phyloP scores from a whole-genome alignment of 37 sponge, comb jelly and placozoan genomes.

The Eunapius fragilis region DNA sequence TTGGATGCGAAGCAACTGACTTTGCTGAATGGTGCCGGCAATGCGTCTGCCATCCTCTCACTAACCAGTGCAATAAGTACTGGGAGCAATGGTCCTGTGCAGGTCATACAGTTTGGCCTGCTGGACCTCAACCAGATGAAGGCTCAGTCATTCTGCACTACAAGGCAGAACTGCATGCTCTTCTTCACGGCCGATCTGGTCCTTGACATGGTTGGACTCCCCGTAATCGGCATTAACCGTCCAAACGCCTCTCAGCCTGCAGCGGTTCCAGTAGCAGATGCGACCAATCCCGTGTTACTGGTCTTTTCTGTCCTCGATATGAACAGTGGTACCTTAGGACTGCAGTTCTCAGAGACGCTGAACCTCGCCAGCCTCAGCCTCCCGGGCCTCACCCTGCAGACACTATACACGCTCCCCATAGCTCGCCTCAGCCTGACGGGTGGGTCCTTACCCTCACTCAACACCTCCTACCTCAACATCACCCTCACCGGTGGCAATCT shows the following conservation, averaged over 20 bases:
- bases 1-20: constrained; percentile 76
- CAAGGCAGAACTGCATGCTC: constrained; percentile 60
- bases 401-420: constrained; percentile 58
- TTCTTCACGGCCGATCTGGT: constrained; percentile 73
- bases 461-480: constrained; percentile 58
- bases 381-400: constrained; percentile 63
- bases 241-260: constrained; percentile 21
- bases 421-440: constrained; percentile 41
- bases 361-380: constrained; percentile 71
- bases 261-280: constrained; percentile 55
- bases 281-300: constrained; percentile 65
- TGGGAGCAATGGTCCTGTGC: constrained; percentile 23
- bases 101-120: constrained; percentile 52
- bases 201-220: constrained; percentile 71
- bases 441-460: constrained; percentile 38
- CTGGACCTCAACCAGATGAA: constrained; percentile 82
- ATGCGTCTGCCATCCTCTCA: constrained; percentile 8
- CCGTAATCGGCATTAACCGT: constrained; percentile 40
- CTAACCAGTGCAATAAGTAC: constrained; percentile 74
- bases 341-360: constrained; percentile 84
- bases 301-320: constrained; percentile 61
- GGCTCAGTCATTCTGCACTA: constrained; percentile 65
- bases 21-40: constrained; percentile 21
- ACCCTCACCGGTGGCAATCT: constrained; percentile 56
- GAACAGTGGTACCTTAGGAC: constrained; percentile 43